phyloP scores from a whole-genome alignment of 2,113 vertebrate genomes.

The Paramisgurnus dabryanus region DNA sequence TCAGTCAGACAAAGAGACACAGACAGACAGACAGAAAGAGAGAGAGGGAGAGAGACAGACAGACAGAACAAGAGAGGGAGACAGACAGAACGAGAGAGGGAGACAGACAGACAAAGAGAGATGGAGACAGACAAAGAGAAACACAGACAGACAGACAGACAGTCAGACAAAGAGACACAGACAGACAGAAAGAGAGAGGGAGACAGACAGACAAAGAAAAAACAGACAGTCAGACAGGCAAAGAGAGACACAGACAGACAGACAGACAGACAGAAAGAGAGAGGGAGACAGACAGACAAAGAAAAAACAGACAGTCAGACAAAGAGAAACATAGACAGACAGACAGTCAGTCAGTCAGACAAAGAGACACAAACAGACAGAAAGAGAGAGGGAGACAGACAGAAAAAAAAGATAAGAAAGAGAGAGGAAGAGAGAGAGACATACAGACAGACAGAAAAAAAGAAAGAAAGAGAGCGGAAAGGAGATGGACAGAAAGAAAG shows the following conservation, averaged over 20 bases:
- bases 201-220: fast-evolving
- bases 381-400: neutral
- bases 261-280: neutral
- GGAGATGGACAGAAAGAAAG: neutral
- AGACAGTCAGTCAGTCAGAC: neutral
- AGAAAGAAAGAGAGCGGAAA: too few species aligned
- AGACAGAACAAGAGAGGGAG: too few species aligned
- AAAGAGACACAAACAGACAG: fast-evolving
- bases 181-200: neutral
- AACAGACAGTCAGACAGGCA: too few species aligned
- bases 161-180: too few species aligned
- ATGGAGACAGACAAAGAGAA: neutral
- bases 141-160: fast-evolving
- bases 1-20: neutral
- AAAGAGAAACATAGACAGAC: neutral
- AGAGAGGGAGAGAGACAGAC: neutral
- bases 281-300: neutral
- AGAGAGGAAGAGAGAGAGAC: too few species aligned
- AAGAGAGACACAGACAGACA: too few species aligned
- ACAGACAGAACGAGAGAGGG: neutral
- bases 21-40: fast-evolving
- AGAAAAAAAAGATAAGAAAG: fast-evolving
- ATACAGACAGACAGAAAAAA: too few species aligned
- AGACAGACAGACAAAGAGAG: neutral
- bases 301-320: too few species aligned